Evolutionary conservation across 2,113 vertebrate genomes (phyloP).

Genomic region (Vombatus ursinus): DNA sequence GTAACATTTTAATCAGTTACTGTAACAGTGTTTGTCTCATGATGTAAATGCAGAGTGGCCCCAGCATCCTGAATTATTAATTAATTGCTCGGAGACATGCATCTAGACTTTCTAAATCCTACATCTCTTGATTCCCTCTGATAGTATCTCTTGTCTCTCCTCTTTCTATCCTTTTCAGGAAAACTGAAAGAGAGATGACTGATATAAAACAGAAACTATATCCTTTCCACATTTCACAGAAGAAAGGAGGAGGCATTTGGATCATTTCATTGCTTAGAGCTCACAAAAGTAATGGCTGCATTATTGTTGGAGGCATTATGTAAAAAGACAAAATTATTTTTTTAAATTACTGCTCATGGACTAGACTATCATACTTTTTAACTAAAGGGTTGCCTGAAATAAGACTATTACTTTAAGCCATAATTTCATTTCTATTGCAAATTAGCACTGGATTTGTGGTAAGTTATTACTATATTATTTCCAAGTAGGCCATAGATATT

Average conservation of each 20-base stretch:
- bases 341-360: neutral
- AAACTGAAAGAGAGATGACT: neutral
- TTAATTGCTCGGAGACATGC: neutral
- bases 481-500: neutral
- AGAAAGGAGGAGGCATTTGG: neutral
- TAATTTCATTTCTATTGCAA: neutral
- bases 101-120: neutral
- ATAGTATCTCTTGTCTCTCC: neutral
- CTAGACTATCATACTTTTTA: neutral
- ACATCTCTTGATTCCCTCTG: neutral
- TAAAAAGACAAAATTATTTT: neutral
- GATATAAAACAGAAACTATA: constrained; percentile 7
- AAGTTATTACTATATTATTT: constrained; percentile 18
- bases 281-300: neutral
- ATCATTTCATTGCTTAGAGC: neutral
- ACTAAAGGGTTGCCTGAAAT: neutral
- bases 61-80: neutral
- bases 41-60: neutral
- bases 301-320: neutral
- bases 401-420: neutral
- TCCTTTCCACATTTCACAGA: neutral
- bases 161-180: neutral
- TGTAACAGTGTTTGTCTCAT: neutral
- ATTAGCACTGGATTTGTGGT: neutral
- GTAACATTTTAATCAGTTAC: neutral